phyloP scores from a whole-genome alignment of 1,140 invertebrate species.

The Pogonomyrmex californicus region DNA sequence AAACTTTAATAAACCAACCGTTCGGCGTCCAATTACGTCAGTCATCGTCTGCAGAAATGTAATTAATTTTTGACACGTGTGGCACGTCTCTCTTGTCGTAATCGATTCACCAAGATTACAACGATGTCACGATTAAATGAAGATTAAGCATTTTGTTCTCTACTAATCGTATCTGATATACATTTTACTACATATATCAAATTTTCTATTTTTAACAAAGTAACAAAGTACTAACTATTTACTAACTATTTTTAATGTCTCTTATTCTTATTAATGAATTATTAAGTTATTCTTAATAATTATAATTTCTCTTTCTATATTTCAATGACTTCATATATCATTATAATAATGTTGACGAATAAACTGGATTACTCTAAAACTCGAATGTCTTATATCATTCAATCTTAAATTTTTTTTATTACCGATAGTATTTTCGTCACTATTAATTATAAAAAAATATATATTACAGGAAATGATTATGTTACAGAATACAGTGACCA shows the following conservation, averaged over 20 bases:
- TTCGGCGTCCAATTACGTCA: constrained; percentile 56
- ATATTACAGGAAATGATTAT: not conserved
- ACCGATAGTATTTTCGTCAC: not conserved
- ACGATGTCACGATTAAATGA: constrained; percentile 24
- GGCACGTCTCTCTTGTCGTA: constrained; percentile 28
- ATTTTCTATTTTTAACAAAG: not conserved
- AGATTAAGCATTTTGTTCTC: constrained; percentile 18
- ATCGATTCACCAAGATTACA: constrained; percentile 27
- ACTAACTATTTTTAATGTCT: not conserved
- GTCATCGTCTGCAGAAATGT: constrained; percentile 53
- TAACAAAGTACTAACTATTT: no score
- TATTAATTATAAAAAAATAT: not conserved
- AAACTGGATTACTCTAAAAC: constrained; percentile 2
- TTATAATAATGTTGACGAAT: constrained; percentile 1
- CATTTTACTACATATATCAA: not conserved
- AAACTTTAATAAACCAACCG: constrained; percentile 55
- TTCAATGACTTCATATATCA: not conserved
- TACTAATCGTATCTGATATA: constrained; percentile 1
- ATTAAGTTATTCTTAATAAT: not conserved
- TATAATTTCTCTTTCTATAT: not conserved
- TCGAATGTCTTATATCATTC: not conserved
- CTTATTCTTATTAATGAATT: not conserved
- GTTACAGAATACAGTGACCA: not conserved
- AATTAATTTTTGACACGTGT: constrained; percentile 57
- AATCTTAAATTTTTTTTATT: not conserved